Base-by-base conservation (phyloP, 1,140 invertebrate genomes). In the Ptiloglossa arizonensis region DNA sequence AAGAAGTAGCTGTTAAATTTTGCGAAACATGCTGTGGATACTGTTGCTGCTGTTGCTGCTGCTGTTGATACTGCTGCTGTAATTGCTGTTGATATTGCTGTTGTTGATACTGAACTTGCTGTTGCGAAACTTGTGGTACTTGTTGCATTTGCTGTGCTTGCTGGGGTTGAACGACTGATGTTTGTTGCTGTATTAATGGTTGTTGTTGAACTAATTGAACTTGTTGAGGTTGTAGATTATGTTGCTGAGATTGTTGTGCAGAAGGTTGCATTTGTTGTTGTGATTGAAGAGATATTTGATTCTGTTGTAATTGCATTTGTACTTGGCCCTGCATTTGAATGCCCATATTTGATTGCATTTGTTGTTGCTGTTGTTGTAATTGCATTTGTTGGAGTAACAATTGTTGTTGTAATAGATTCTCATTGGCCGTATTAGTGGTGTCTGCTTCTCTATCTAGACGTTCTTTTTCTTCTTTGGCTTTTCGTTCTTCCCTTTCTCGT, bases 131-230 rank as follows among this genome's bases (percentile, higher is more conserved):
- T 56, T 83, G 81, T 24, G 63, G 24, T 27, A 93, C 90, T 80
- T 94, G 94, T 79, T 94, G 93, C 64, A 94, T 84, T 66, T 91
- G 90, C 87, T 85, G 93, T 88, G 91, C 93, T 79, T 95, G 94
- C 77, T 95, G 94, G 54, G 94, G 94, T 62, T 95, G 95, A 56
- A 95, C 93, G 77, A 95, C 94, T 54, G 94, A 93, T 11, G 94
- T 94, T 88, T 94, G 91, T 41, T 92, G 92, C 72, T 92, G 92
- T 24, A 90, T 86, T 27, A 91, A 76, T 1, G 88, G 87, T 60
- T 91, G 89, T 54, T 91, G 90, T 52, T 93, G 89, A 1, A 91
- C 89, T 52, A 93, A 77, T 19, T 92, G 90, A 24, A 93, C 90
- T 64, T 92, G 91, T 60, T 92, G 89, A 17, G 89, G 82, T 69